Evolutionary conservation across 2,888 invertebrate genomes (phyloP), one percentile per base, ranked within the genome.

Genomic region (Melinaea menophilus): DNA sequence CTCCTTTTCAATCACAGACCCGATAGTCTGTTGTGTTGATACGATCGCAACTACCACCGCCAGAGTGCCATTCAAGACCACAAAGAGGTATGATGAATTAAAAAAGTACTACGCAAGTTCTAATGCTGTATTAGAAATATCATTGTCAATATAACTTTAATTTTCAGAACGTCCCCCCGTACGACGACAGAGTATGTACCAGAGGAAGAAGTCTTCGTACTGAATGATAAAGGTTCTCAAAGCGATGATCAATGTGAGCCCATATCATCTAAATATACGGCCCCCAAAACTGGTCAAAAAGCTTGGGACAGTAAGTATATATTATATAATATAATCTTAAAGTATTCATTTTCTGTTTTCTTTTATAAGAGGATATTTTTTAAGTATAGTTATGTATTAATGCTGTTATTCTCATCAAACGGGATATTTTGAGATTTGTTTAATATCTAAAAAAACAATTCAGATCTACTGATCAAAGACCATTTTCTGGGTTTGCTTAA

Each of bases 281-380:
- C 76, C 0, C 60, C 67, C 2, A 77, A 67, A 62, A 83, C 76
- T 0, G 82, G 83, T 0, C 76, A 74, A 62, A 84, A 81, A 35
- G 80, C 84, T 0, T 80, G 78, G 73, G 84, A 84, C 56, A 84
- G 84, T 84, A 58, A 75, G 82, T 80, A 13, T 4, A 13, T 9
- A 9, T 9, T 9, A 41, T 41, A 41, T 41, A 4, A 13, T 13
- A 22, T 48, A n/a, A n/a, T 48, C 13, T 13, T 48, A 9, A n/a
- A 1, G 4, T 9, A 47, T n/a, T n/a, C 47, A 47, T 37, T 37
- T 37, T 37, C 37, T 37, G 37, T 37, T 5, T 37, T 37, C 1
- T 37, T 37, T 7, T 37, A 5, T 37, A 37, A 37, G 3, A 37
- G 22, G 22, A 22, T 22, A 22, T 22, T 22, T 22, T 22, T 22